Percentiles rank a stretch among this genome's conserved stretches.
Conservation (phyloP, 2,113 vertebrate genomes). For the human region DNA sequence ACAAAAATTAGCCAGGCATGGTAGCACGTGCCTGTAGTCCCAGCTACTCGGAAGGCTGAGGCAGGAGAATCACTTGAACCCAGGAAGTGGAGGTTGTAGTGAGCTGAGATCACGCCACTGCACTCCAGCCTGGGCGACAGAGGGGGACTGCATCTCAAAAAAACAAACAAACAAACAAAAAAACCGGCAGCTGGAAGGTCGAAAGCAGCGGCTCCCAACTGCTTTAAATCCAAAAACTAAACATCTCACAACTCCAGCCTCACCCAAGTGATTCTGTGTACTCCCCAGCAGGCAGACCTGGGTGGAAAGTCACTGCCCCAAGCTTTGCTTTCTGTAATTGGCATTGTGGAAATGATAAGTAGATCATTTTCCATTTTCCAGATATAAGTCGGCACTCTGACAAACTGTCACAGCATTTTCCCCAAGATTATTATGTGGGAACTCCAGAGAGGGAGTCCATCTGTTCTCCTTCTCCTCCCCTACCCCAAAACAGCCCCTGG, state of each 20-base stretch:
- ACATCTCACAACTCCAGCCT: not conserved
- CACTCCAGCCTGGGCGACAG: too few relatives aligned
- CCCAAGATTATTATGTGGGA: not conserved
- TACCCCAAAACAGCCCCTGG: not conserved
- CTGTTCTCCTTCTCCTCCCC: not conserved
- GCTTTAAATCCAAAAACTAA: not conserved
- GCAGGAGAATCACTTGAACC: too few relatives aligned
- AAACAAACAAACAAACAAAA: too few relatives aligned
- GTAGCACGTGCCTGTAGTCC: too few relatives aligned
- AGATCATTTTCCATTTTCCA: not conserved
- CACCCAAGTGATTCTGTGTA: not conserved
- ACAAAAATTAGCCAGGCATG: too few relatives aligned
- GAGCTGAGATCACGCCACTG: too few relatives aligned
- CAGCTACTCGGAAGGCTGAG: too few relatives aligned
- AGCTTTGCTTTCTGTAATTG: not conserved
- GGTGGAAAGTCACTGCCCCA: not conserved
- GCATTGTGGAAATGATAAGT: not conserved
- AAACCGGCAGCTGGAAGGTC: rapidly evolving
- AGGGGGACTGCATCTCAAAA: too few relatives aligned
- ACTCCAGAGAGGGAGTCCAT: rapidly evolving
- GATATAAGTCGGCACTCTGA: not conserved
- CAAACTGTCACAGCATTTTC: not conserved
- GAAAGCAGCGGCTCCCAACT: too few relatives aligned
- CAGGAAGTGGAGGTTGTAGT: too few relatives aligned
- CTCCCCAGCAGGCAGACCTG: not conserved